Evolutionary conservation across 2,797 vertebrate species (phyloP).

Genomic region (Cuculus canorus): DNA sequence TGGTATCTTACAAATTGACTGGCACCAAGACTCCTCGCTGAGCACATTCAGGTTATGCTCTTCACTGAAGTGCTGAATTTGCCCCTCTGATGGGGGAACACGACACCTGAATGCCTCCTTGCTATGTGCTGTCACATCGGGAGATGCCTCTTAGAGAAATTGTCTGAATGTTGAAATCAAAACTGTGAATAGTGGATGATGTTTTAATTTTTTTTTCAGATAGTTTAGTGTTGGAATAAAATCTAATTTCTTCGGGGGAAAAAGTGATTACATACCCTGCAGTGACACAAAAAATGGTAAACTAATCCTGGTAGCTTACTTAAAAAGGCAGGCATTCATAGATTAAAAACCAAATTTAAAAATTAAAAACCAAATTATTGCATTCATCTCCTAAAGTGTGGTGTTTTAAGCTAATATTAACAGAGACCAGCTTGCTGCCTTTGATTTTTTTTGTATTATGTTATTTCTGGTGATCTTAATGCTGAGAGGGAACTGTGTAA

Average conservation of each 20-base stretch:
- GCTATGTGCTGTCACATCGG: not conserved
- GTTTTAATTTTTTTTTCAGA: not conserved
- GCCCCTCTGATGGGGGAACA: not conserved
- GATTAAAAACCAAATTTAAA: no score
- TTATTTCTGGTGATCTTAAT: not conserved
- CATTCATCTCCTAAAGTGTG: not conserved
- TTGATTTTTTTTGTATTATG: not conserved
- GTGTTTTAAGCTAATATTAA: conserved; percentile 57
- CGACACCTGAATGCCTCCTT: not conserved
- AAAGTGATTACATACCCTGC: not conserved
- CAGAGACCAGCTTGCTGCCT: not conserved
- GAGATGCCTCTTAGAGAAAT: not conserved
- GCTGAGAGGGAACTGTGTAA: not conserved
- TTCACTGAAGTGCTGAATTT: not conserved
- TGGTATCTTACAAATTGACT: not conserved
- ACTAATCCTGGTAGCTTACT: not conserved
- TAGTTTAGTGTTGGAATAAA: not conserved
- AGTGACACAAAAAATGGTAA: not conserved
- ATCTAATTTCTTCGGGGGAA: not conserved
- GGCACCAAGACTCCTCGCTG: not conserved
- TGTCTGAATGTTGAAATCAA: not conserved
- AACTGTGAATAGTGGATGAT: not conserved
- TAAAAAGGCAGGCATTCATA: not conserved
- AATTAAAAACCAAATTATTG: not conserved
- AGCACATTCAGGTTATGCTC: not conserved